A percentile compares a stretch with the other conserved stretches of the same genome.
These are phyloP conservation scores for Nomada fabriciana DNA, from an alignment of 2,888 invertebrate genomes.

Conservation along the genomic window DNA sequence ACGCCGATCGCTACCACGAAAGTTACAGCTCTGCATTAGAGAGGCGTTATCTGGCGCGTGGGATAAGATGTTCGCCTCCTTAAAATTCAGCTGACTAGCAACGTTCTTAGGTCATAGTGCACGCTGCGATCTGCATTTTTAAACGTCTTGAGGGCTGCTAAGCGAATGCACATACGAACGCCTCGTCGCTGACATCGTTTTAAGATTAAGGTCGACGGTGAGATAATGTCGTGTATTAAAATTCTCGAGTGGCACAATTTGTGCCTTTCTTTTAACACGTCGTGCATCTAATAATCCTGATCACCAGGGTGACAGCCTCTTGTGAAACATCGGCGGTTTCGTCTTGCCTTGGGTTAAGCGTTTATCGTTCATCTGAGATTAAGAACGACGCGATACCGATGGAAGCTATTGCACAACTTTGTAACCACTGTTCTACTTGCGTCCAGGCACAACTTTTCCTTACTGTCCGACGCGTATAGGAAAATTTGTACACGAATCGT, in stretches of 20 bases:
- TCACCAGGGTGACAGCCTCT: neutral
- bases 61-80: conserved; percentile 60
- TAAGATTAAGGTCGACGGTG: conserved; percentile 63
- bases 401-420: neutral
- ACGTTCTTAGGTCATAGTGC: conserved; percentile 56
- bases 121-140: conserved; percentile 70
- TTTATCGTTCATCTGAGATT: neutral
- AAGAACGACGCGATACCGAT: neutral
- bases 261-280: conserved; percentile 26
- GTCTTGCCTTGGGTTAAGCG: neutral
- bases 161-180: conserved; percentile 50
- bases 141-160: conserved; percentile 60
- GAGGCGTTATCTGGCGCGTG: conserved; percentile 44
- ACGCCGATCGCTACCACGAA: conserved; percentile 34
- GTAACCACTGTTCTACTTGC: neutral
- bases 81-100: conserved; percentile 71
- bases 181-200: conserved; percentile 51
- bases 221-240: conserved; percentile 54
- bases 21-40: conserved; percentile 8
- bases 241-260: conserved; percentile 50
- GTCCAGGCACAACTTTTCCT: neutral
- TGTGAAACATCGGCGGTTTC: conserved; percentile 13
- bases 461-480: too few relatives aligned
- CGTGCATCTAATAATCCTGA: conserved; percentile 46
- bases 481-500: too few relatives aligned